phyloP scores from a whole-genome alignment of 2,113 vertebrate genomes.

The Pseudopodoces humilis region DNA sequence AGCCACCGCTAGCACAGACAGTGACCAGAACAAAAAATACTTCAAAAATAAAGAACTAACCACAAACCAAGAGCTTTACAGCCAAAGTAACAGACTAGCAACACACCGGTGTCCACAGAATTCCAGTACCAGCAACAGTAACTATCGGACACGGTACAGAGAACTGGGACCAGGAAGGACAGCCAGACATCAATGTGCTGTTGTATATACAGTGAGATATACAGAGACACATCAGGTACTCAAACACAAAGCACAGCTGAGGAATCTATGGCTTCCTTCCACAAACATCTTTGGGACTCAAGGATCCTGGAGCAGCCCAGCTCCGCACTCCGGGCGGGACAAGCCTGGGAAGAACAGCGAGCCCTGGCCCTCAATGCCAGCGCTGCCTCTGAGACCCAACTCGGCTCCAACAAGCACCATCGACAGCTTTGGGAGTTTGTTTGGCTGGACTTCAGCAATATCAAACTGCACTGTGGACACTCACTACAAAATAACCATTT shows the following conservation, averaged over 20 bases:
- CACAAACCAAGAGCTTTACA: slow-evolving; percentile 81
- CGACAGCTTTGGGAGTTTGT: slow-evolving; percentile 37
- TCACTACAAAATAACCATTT: not conserved
- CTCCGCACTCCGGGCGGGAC: not conserved
- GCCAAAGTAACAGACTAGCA: slow-evolving; percentile 74
- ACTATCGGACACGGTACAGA: slow-evolving; percentile 73
- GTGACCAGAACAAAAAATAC: slow-evolving; percentile 74
- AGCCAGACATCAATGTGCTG: slow-evolving; percentile 74
- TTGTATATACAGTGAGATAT: slow-evolving; percentile 70
- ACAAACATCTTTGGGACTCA: not conserved
- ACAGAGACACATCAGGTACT: slow-evolving; percentile 72
- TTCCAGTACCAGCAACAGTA: slow-evolving; percentile 68
- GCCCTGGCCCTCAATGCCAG: not conserved
- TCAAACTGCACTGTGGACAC: not conserved
- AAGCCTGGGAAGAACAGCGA: not conserved
- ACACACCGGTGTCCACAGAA: slow-evolving; percentile 78
- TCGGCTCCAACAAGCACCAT: not conserved
- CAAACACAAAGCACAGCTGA: slow-evolving; percentile 65
- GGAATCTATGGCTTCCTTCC: slow-evolving; percentile 49
- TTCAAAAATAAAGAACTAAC: slow-evolving; percentile 70
- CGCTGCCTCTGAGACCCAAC: not conserved
- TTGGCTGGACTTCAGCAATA: slow-evolving; percentile 36
- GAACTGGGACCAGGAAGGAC: slow-evolving; percentile 74
- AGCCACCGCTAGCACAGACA: slow-evolving; percentile 80
- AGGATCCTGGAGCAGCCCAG: not conserved